Conservation (phyloP, 2,113 vertebrate genomes). For the Zapornia atra region DNA sequence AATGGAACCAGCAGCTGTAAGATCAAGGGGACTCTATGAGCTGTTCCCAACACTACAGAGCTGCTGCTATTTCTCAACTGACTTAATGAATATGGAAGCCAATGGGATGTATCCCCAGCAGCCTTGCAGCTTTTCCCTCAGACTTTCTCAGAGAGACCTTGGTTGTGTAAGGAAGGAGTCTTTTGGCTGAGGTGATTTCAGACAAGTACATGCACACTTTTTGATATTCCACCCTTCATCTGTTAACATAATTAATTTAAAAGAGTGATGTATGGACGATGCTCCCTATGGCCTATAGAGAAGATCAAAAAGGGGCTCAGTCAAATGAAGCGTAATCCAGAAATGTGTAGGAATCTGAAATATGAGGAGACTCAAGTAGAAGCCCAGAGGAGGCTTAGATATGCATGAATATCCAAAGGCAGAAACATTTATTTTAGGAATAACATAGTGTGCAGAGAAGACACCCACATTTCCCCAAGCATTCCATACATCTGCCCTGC, state of each 20-base stretch:
- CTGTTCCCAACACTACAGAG: neutral
- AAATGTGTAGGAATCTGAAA: neutral
- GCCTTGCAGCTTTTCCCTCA: neutral
- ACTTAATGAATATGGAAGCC: neutral
- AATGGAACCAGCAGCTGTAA: neutral
- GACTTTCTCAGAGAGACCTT: neutral
- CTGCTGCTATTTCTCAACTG: neutral
- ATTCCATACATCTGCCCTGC: neutral
- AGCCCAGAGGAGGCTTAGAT: neutral
- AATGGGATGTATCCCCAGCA: neutral
- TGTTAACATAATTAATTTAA: slow-evolving; percentile 23
- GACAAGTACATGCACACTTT: neutral
- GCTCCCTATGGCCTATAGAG: neutral
- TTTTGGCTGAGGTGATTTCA: neutral
- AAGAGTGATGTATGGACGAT: neutral
- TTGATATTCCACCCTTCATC: neutral
- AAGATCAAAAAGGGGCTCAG: neutral
- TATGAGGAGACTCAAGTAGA: neutral
- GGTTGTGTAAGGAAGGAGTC: neutral
- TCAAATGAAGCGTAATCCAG: neutral
- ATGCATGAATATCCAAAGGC: neutral
- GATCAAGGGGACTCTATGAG: neutral
- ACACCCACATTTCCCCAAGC: neutral
- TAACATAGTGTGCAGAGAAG: neutral
- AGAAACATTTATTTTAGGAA: neutral